Base-by-base conservation (phyloP, 1,140 invertebrate species). In the Trichoplusia ni region DNA sequence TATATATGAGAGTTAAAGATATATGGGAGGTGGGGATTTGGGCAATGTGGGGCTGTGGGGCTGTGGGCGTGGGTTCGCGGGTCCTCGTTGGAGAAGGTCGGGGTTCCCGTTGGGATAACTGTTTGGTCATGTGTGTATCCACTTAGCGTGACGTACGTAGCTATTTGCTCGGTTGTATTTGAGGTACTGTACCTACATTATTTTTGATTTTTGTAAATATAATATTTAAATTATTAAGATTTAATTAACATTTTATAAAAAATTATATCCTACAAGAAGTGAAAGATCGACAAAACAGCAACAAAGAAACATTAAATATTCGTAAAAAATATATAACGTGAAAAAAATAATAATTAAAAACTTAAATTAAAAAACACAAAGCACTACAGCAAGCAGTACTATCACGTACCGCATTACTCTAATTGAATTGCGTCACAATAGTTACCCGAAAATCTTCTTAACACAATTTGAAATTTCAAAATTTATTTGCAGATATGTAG, bases 1-100 rank as follows among this genome's bases (percentile, higher is more conserved):
- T 85, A 83, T 83, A 87, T 84, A 78, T 79, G 63, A 81, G 72
- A 81, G 76, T 80, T 73, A 79, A 84, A 83, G 77, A 82, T 86
- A 82, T 79, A 86, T 83, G 71, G 69, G 40, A 71, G 31, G 27
- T 29, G 27, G 4, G 8, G 4, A 5, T 29, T 29, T 29, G 4
- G 27, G 4, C 8, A 5, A 29, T 29, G 4, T 4, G 4, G 4
- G 4, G 27, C 8, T 29, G 27, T 29, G 27, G 8, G 4, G 4
- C 27, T 4, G 4, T 4, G 27, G 4, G 8, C 27, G 4, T 4
- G 27, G 27, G 27, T 29, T n/a, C n/a, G n/a, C n/a, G n/a, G 27
- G 27, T 29, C 27, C 27, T 8, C 27, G 27, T n/a, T n/a, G n/a
- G n/a, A n/a, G n/a, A n/a, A n/a, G n/a, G n/a, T n/a, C n/a, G n/a